Conservation (phyloP, 2,797 vertebrate genomes). For the Rhabdophis nuchalis region DNA sequence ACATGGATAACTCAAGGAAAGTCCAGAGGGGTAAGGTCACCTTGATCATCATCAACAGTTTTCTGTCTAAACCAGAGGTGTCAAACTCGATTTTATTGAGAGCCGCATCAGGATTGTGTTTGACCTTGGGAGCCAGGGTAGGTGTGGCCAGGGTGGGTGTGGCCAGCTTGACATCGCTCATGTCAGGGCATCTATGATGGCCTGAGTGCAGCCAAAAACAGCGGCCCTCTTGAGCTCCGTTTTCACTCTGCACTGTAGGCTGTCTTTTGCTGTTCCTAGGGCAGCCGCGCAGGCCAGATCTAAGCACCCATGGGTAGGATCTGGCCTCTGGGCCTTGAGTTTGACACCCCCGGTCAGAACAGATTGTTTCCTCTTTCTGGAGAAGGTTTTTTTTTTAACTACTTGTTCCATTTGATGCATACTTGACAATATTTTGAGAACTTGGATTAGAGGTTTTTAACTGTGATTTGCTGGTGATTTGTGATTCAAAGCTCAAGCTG, state of each 20-base stretch:
- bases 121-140: too few species aligned
- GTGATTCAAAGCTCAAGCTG: background rate
- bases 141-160: too few species aligned
- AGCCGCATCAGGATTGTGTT: too few species aligned
- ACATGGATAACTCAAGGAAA: background rate
- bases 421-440: background rate
- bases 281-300: too few species aligned
- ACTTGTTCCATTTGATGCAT: background rate
- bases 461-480: background rate
- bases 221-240: too few species aligned
- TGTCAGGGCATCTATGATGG: too few species aligned
- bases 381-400: background rate
- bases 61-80: background rate
- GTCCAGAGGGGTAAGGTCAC: background rate
- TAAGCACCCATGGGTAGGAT: too few species aligned
- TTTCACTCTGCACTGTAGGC: too few species aligned
- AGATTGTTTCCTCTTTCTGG: background rate
- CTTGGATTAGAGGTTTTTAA: background rate
- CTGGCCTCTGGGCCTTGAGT: rapidly evolving
- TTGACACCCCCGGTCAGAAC: background rate
- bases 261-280: too few species aligned
- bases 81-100: too few species aligned
- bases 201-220: too few species aligned
- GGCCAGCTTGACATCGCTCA: too few species aligned
- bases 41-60: background rate